A percentile compares a stretch with the other conserved stretches of the same genome.
Evolutionary conservation across 2,888 invertebrate genomes (phyloP).

Genomic region (Metallyticus violacea): DNA sequence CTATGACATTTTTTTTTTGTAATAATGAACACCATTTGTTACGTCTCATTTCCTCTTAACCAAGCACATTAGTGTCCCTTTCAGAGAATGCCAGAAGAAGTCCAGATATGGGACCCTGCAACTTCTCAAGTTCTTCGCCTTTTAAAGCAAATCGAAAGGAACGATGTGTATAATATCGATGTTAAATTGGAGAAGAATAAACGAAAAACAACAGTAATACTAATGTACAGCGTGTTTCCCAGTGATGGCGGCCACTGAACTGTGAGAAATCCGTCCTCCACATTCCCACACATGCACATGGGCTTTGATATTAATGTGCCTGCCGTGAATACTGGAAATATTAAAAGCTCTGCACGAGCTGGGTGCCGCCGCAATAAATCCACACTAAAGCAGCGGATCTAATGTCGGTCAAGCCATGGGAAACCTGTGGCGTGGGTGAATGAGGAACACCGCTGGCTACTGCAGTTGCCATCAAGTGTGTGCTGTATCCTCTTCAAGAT

Average conservation of each 20-base stretch:
- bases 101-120: too few relatives aligned
- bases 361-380: not conserved
- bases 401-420: not conserved
- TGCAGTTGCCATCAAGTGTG: not conserved
- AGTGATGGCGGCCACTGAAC: not conserved
- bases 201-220: not conserved
- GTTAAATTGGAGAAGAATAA: not conserved
- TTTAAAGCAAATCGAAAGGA: not conserved
- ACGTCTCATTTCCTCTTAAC: too few relatives aligned
- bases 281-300: not conserved
- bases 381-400: not conserved
- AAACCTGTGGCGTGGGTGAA: not conserved
- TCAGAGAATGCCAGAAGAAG: too few relatives aligned
- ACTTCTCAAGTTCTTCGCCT: not conserved
- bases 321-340: not conserved
- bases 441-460: not conserved
- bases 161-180: not conserved
- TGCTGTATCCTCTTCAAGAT: too few relatives aligned
- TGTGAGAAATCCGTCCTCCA: too few relatives aligned
- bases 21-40: too few relatives aligned
- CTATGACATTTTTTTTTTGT: too few relatives aligned
- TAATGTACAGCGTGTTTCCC: not conserved
- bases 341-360: too few relatives aligned
- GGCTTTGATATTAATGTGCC: not conserved
- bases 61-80: too few relatives aligned